Evolutionary conservation across 2,797 vertebrate species (phyloP).

Genomic region (Tadarida brasiliensis): DNA sequence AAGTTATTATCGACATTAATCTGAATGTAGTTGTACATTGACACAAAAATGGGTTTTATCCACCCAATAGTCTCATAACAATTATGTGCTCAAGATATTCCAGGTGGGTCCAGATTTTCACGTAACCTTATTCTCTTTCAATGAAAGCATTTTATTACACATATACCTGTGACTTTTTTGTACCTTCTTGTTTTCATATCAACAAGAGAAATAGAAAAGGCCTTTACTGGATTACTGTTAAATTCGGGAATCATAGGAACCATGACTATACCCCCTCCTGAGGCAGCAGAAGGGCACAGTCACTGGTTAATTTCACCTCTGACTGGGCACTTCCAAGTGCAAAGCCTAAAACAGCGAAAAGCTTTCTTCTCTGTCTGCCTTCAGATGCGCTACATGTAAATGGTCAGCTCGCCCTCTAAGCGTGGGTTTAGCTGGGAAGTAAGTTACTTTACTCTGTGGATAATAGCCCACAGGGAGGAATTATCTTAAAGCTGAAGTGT

Average conservation of each 20-base stretch:
- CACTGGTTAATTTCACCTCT: background rate
- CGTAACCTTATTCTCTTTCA: background rate
- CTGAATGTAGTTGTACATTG: background rate
- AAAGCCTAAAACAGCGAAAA: background rate
- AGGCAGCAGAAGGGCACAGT: background rate
- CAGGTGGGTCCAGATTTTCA: background rate
- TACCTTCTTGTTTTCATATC: background rate
- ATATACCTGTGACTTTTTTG: background rate
- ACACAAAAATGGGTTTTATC: slow-evolving; percentile 27
- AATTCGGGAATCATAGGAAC: background rate
- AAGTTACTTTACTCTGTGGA: background rate
- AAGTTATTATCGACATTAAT: background rate
- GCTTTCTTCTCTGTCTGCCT: background rate
- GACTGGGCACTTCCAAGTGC: background rate
- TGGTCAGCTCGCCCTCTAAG: background rate
- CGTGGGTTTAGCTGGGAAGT: background rate
- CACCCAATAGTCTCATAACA: background rate
- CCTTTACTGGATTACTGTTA: background rate
- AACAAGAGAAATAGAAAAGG: background rate
- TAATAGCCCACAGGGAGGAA: background rate
- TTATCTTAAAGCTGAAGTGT: background rate
- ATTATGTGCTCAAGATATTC: slow-evolving; percentile 1
- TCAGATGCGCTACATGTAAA: background rate
- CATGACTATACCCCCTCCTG: background rate
- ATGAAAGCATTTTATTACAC: slow-evolving; percentile 25